Evolutionary conservation across 2,113 vertebrate genomes (phyloP).

Genomic region (Sebastes fasciatus): DNA sequence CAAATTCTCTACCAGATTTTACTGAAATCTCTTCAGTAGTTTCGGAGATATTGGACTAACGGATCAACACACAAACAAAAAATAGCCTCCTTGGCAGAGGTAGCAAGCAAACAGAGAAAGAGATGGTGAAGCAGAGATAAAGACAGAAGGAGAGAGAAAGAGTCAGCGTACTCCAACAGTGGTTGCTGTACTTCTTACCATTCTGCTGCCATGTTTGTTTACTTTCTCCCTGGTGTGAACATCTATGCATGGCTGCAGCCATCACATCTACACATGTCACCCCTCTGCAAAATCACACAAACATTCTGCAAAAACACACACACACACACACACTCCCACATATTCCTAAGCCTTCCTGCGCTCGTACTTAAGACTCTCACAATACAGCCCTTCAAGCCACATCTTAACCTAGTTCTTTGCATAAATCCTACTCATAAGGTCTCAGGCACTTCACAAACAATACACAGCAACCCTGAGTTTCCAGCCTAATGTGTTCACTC

Average conservation of each 20-base stretch:
- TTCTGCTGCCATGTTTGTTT: conserved; percentile 78
- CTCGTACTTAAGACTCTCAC: conserved; percentile 64
- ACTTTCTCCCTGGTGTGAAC: conserved; percentile 78
- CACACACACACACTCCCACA: conserved; percentile 52
- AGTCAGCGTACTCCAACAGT: background rate
- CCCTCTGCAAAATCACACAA: conserved; percentile 59
- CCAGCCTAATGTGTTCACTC: conserved; percentile 40
- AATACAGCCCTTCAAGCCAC: conserved; percentile 76
- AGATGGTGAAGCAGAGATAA: background rate
- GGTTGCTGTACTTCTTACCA: conserved; percentile 48
- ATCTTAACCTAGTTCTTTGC: conserved; percentile 80
- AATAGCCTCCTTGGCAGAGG: background rate
- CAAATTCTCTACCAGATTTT: background rate
- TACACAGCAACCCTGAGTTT: conserved; percentile 28
- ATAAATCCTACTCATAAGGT: conserved; percentile 73
- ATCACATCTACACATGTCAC: conserved; percentile 79
- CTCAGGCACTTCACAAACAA: conserved; percentile 60
- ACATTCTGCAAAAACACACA: conserved; percentile 48
- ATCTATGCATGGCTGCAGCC: conserved; percentile 81
- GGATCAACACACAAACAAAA: background rate
- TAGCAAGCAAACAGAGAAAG: background rate
- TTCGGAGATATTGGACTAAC: background rate
- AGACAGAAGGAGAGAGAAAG: conserved; percentile 4
- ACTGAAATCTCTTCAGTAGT: background rate
- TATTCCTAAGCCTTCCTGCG: conserved; percentile 57